Percentiles rank a stretch among this genome's conserved stretches.
These are phyloP conservation scores for Acrocyrtus sp. DNA, from an alignment of 2,888 invertebrate species.

Conservation along the genomic window DNA sequence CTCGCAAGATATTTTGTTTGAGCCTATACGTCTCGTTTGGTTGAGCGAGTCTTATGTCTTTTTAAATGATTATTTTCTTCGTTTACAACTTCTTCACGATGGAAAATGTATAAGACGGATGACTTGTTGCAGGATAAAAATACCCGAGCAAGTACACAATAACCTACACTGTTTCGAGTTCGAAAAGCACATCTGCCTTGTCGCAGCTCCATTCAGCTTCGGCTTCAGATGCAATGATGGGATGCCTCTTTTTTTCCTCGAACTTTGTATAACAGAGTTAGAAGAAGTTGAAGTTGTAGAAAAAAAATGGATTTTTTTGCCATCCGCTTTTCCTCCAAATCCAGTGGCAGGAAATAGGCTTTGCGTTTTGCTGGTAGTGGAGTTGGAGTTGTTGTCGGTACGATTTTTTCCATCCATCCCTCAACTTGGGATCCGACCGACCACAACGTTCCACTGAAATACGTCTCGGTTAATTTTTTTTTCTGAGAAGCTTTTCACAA, in stretches of 20 bases:
- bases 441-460: conserved; percentile 24
- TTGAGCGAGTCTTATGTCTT: conserved; percentile 31
- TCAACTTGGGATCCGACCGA: conserved; percentile 42
- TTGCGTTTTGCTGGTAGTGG: too few species aligned
- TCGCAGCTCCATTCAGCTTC: background rate
- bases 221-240: too few species aligned
- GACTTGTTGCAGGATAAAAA: conserved; percentile 58
- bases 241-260: too few species aligned
- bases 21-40: conserved; percentile 38
- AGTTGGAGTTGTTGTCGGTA: too few species aligned
- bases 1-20: too few species aligned
- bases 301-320: too few species aligned
- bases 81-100: too few species aligned
- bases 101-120: conserved; percentile 39
- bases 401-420: conserved; percentile 50
- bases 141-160: conserved; percentile 45
- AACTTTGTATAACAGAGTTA: too few species aligned
- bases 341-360: background rate
- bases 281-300: too few species aligned
- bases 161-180: background rate
- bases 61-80: conserved; percentile 1
- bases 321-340: too few species aligned
- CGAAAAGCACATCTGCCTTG: background rate
- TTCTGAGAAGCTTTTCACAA: background rate
- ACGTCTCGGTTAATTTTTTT: background rate